These are phyloP conservation scores for Anneissia japonica DNA, from an alignment of 35 echinoderm and acorn worm genomes.

Conservation along the genomic window DNA sequence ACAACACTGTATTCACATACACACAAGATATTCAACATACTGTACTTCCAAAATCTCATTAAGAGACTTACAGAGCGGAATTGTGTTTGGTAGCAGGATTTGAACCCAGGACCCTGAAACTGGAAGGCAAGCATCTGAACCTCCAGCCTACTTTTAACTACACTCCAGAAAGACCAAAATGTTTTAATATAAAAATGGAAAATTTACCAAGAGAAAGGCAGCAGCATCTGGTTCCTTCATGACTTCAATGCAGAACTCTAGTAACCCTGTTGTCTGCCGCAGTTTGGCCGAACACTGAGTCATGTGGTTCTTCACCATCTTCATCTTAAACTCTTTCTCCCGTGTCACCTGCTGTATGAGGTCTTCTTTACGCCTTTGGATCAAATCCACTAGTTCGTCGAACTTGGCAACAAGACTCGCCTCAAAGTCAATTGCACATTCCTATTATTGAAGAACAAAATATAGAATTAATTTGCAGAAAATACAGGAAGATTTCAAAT, in stretches of 20 bases:
- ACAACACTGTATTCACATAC: too few species aligned
- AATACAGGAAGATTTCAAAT: too few species aligned
- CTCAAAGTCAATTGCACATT: constrained; percentile 87
- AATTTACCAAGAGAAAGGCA: constrained; percentile 80
- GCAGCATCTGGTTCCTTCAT: constrained; percentile 98
- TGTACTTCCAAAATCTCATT: too few species aligned
- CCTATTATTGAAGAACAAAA: constrained; percentile 29
- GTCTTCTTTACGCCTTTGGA: constrained; percentile 83
- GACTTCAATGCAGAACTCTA: constrained; percentile 94
- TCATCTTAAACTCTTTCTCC: constrained; percentile 95
- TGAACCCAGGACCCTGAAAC: neutral
- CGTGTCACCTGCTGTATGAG: constrained; percentile 81
- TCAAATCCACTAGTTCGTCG: constrained; percentile 80
- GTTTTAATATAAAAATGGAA: too few species aligned
- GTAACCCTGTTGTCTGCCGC: constrained; percentile 87
- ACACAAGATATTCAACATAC: too few species aligned
- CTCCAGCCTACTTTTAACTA: neutral
- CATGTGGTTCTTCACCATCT: constrained; percentile 98
- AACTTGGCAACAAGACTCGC: constrained; percentile 97
- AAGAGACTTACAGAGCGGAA: too few species aligned
- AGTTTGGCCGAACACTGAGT: constrained; percentile 90
- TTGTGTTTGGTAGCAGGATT: too few species aligned
- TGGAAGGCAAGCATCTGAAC: neutral
- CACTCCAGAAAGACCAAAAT: neutral
- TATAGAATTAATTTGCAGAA: too few species aligned